Evolutionary conservation across 2,113 vertebrate genomes (phyloP).

Genomic region (Tyrannus savana): DNA sequence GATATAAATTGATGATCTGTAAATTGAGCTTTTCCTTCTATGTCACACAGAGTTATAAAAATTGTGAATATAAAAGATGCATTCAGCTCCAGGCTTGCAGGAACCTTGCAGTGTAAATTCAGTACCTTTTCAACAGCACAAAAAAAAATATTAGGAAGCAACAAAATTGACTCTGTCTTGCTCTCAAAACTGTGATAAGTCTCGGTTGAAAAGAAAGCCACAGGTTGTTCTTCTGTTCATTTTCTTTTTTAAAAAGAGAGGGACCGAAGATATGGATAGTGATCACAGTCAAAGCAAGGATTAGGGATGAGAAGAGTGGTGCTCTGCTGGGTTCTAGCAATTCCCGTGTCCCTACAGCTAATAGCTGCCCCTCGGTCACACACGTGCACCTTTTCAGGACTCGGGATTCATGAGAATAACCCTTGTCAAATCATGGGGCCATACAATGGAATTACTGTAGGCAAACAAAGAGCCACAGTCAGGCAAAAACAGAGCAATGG

Average conservation of each 20-base stretch:
- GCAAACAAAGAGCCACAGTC: background rate
- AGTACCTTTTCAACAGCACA: background rate
- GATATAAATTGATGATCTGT: background rate
- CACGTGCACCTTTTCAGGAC: background rate
- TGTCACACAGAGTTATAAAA: background rate
- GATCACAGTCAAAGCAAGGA: background rate
- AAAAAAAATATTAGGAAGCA: background rate
- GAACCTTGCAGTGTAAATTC: background rate
- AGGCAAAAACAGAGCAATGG: background rate
- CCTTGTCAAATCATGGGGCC: background rate
- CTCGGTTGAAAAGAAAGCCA: background rate
- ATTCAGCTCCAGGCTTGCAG: background rate
- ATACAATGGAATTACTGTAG: background rate
- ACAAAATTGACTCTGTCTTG: background rate
- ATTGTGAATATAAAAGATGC: background rate
- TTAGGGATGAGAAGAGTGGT: background rate
- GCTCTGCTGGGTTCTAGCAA: background rate
- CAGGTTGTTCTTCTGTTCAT: background rate
- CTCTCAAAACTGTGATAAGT: background rate
- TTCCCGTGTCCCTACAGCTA: background rate
- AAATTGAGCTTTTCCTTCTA: background rate
- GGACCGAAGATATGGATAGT: background rate
- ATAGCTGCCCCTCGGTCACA: background rate
- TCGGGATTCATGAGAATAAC: background rate
- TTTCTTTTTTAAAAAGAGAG: background rate